Conservation (phyloP, 2,888 invertebrate genomes). For the Euclidia mi region DNA sequence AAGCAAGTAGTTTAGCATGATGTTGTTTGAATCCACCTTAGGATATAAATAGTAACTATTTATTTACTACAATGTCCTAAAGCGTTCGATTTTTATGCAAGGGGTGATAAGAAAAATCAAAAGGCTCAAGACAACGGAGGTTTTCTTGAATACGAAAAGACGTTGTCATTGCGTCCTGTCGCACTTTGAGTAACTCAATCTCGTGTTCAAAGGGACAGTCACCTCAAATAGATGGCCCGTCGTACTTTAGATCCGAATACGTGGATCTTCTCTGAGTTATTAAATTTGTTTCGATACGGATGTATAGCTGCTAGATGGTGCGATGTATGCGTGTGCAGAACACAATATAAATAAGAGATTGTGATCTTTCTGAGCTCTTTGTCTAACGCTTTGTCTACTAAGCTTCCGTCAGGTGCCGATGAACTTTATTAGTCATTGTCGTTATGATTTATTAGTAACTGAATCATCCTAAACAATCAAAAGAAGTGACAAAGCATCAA, state of each 20-base stretch:
- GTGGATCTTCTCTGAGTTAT: constrained; percentile 86
- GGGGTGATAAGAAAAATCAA: constrained; percentile 42
- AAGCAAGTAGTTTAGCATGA: too few species aligned
- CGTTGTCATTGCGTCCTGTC: constrained; percentile 58
- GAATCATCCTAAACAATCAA: too few species aligned
- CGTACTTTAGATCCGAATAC: constrained; percentile 79
- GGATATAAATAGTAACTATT: too few species aligned
- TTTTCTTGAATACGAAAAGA: constrained; percentile 54
- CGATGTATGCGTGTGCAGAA: constrained; percentile 22
- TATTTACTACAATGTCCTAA: too few species aligned
- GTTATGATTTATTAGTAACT: too few species aligned
- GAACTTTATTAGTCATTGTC: too few species aligned
- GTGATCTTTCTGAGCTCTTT: too few species aligned
- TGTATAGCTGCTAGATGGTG: constrained; percentile 54
- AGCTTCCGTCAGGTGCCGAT: too few species aligned
- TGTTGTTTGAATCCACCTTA: too few species aligned
- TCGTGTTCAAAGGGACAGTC: constrained; percentile 79
- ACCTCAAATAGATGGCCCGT: constrained; percentile 83
- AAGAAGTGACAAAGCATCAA: too few species aligned
- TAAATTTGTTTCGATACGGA: constrained; percentile 81
- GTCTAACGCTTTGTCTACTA: too few species aligned
- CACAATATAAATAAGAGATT: not conserved
- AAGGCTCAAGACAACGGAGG: constrained; percentile 33
- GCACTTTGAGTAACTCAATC: constrained; percentile 75
- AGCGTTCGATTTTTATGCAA: constrained; percentile 3